phyloP scores from a whole-genome alignment of 2,113 vertebrate species.

The Struthidea cinerea region DNA sequence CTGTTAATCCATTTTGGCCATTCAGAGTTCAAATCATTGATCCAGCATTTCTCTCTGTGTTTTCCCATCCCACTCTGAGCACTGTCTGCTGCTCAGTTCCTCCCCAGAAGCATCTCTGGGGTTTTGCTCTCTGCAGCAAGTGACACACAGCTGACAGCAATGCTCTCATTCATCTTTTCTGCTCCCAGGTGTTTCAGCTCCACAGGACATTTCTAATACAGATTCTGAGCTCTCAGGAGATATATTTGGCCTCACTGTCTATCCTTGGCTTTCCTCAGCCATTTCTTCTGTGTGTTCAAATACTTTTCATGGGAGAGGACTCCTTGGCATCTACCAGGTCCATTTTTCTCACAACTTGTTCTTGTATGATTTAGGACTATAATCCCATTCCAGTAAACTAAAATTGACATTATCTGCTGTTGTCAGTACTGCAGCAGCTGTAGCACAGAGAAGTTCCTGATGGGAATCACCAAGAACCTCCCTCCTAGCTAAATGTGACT shows the following conservation, averaged over 20 bases:
- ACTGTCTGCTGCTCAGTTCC: neutral
- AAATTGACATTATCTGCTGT: neutral
- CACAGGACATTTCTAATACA: neutral
- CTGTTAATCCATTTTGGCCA: neutral
- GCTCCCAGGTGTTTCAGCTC: neutral
- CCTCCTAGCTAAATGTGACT: neutral
- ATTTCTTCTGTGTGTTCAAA: neutral
- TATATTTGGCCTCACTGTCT: neutral
- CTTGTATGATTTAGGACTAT: neutral
- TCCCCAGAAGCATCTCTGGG: neutral
- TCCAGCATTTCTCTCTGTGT: neutral
- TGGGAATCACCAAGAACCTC: neutral
- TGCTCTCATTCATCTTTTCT: neutral
- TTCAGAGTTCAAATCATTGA: neutral
- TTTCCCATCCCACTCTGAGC: neutral
- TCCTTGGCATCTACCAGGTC: neutral
- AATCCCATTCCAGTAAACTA: neutral
- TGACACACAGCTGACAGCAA: neutral
- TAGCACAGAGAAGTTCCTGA: neutral
- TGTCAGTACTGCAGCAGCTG: neutral
- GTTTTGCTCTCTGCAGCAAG: neutral
- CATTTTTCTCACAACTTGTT: neutral
- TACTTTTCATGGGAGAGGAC: neutral
- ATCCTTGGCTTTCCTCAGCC: neutral
- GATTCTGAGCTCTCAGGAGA: neutral